These are phyloP conservation scores for Pseudococcus viburni DNA, from an alignment of 2,888 invertebrate genomes.

Conservation along the genomic window DNA sequence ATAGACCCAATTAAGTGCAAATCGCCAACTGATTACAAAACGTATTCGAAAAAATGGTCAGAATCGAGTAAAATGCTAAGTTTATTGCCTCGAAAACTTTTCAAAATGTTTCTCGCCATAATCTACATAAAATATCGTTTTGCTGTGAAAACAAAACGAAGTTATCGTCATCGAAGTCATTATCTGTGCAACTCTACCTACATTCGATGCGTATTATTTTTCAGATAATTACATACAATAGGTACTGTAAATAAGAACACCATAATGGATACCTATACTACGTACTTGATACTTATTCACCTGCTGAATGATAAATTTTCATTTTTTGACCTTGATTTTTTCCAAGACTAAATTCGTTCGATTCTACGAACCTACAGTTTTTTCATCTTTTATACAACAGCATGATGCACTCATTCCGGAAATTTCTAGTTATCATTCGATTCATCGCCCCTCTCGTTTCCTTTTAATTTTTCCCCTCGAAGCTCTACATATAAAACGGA, in stretches of 20 bases:
- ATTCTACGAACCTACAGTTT: background rate
- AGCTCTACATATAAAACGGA: too few relatives aligned
- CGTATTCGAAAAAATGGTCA: too few relatives aligned
- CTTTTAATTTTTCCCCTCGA: background rate
- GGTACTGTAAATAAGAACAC: background rate
- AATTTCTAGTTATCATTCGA: slow-evolving; percentile 7
- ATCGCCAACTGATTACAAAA: too few relatives aligned
- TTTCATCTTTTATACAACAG: background rate
- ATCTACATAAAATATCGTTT: too few relatives aligned
- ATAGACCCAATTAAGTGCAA: too few relatives aligned
- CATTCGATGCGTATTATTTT: background rate
- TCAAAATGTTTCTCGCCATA: too few relatives aligned
- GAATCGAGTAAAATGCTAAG: too few relatives aligned
- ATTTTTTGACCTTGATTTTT: background rate
- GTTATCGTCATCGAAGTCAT: background rate
- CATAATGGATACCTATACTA: background rate
- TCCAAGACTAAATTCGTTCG: background rate
- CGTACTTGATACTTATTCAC: background rate
- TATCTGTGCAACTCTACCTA: background rate
- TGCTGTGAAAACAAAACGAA: background rate
- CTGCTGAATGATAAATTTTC: background rate
- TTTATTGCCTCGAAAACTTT: too few relatives aligned
- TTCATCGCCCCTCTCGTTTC: background rate
- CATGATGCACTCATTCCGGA: background rate
- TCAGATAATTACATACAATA: background rate